Conservation (phyloP, 2,888 invertebrate species). For the Tethea ocularis region DNA sequence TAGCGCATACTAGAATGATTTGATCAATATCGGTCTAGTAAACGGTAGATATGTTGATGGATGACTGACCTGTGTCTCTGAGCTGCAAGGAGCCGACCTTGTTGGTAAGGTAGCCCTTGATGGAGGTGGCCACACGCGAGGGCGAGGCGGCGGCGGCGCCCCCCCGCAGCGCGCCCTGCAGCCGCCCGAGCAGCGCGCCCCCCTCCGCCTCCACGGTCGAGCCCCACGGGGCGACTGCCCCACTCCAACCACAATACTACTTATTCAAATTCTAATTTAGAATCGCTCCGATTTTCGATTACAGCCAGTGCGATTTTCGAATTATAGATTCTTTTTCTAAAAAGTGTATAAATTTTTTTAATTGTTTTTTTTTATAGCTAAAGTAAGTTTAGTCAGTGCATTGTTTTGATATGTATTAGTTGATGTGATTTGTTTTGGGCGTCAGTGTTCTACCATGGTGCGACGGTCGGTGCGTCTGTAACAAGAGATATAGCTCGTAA, state of each 20-base stretch:
- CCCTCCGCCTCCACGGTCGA: conserved; percentile 80
- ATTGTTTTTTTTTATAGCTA: conserved; percentile 22
- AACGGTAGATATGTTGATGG: too few species aligned
- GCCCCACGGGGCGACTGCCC: conserved; percentile 55
- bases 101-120: conserved; percentile 88
- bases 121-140: conserved; percentile 88
- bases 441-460: conserved; percentile 63
- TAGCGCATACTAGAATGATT: too few species aligned
- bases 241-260: conserved; percentile 31
- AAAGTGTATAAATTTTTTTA: conserved; percentile 18
- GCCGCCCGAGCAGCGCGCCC: conserved; percentile 85
- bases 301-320: not conserved
- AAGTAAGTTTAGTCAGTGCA: conserved; percentile 65
- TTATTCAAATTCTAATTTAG: conserved; percentile 20
- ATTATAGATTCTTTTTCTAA: not conserved
- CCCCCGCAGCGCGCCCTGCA: conserved; percentile 87
- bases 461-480: conserved; percentile 61
- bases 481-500: conserved; percentile 42
- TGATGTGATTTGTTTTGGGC: conserved; percentile 34
- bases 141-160: conserved; percentile 88
- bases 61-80: conserved; percentile 87
- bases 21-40: too few species aligned
- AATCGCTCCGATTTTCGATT: conserved; percentile 12
- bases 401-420: conserved; percentile 76
- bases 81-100: conserved; percentile 87